These are phyloP conservation scores for Micronycteris hirsuta DNA, from an alignment of 2,113 vertebrate species.

Conservation along the genomic window DNA sequence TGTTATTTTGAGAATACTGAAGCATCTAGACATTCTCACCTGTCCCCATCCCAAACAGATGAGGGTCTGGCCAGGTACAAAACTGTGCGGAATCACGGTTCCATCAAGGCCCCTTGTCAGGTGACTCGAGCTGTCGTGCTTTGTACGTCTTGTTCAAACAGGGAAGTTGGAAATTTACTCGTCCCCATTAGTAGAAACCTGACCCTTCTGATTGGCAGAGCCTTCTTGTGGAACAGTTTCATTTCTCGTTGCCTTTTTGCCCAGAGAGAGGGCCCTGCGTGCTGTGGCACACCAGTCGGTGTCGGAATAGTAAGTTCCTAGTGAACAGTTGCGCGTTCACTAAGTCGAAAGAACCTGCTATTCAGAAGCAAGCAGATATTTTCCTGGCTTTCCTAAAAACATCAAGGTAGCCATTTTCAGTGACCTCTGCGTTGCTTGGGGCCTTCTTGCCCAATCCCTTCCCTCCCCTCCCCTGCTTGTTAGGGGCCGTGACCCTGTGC, in stretches of 20 bases:
- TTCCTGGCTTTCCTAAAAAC: not conserved
- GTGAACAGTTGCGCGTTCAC: not conserved
- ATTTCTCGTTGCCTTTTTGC: not conserved
- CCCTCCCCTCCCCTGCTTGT: not conserved
- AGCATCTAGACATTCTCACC: not conserved
- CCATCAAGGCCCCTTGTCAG: not conserved
- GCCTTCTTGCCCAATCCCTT: not conserved
- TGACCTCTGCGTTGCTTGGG: not conserved
- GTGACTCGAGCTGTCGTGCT: not conserved
- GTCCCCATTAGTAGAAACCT: not conserved
- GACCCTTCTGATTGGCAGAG: not conserved
- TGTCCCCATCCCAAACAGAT: not conserved
- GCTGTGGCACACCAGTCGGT: fast-evolving
- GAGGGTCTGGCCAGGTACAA: not conserved
- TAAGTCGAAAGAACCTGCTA: not conserved
- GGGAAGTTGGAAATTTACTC: not conserved
- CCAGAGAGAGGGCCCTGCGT: not conserved
- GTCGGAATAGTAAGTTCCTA: not conserved
- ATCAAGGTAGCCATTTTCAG: not conserved
- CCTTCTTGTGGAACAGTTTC: not conserved
- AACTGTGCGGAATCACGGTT: not conserved
- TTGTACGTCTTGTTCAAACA: not conserved
- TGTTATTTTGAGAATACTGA: not conserved
- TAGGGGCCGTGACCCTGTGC: too few species aligned
- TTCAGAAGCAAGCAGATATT: not conserved